phyloP scores from a whole-genome alignment of 2,888 invertebrate genomes.

The Deilephila elpenor region DNA sequence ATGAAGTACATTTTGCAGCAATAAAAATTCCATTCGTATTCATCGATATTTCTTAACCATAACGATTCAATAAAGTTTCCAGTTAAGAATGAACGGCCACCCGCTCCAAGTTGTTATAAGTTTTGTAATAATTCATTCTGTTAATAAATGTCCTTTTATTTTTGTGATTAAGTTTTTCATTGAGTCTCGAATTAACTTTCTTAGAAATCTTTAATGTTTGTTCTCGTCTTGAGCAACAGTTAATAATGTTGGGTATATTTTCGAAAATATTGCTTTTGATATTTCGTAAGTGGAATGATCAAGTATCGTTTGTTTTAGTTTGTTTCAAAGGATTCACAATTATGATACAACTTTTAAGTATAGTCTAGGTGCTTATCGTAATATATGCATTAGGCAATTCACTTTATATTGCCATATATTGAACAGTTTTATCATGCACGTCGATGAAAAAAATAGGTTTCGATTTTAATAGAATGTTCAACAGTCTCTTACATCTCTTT shows the following conservation, averaged over 20 bases:
- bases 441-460: too few species aligned
- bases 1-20: background rate
- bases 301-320: too few species aligned
- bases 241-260: background rate
- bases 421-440: too few species aligned
- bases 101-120: slow-evolving; percentile 19
- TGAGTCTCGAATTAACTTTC: slow-evolving; percentile 1
- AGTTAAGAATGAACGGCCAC: slow-evolving; percentile 21
- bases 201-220: background rate
- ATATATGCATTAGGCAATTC: too few species aligned
- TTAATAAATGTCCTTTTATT: slow-evolving; percentile 24
- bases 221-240: background rate
- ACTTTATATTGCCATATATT: too few species aligned
- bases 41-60: slow-evolving; percentile 22
- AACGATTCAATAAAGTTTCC: slow-evolving; percentile 25
- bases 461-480: too few species aligned
- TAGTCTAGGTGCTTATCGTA: too few species aligned
- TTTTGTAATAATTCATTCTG: slow-evolving; percentile 23
- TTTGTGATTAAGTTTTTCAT: slow-evolving; percentile 8
- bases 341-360: too few species aligned
- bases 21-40: slow-evolving; percentile 22
- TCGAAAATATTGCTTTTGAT: background rate
- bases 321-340: too few species aligned
- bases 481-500: too few species aligned
- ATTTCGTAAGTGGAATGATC: too few species aligned